Percentiles rank a stretch among this genome's conserved stretches.
Conservation (phyloP, 1,140 invertebrate species). For the Brachionus calyciflorus region DNA sequence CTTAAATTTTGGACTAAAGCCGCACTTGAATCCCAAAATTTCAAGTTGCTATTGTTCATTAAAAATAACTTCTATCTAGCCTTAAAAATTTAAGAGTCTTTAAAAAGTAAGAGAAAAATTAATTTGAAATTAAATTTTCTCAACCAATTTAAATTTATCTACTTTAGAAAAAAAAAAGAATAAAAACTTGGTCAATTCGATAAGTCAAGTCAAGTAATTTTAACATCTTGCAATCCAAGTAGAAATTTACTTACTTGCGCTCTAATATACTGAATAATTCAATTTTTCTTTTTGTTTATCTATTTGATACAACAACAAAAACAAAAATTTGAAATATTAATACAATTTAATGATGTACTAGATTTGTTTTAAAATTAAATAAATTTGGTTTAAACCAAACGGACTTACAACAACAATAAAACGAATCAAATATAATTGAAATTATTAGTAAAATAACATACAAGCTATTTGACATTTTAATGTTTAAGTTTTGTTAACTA, state of each 20-base stretch:
- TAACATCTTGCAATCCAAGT: neutral
- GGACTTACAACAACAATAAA: neutral
- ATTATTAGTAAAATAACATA: conserved; percentile 35
- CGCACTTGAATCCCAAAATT: conserved; percentile 26
- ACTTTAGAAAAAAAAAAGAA: too few species aligned
- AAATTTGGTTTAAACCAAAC: neutral
- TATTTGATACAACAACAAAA: too few species aligned
- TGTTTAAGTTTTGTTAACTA: neutral
- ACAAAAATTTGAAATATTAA: conserved; percentile 14
- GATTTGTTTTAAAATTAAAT: neutral
- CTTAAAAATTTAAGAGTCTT: too few species aligned
- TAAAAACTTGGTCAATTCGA: neutral
- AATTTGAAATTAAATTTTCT: conserved; percentile 6
- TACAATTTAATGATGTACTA: conserved; percentile 35
- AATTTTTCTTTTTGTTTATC: conserved; percentile 32
- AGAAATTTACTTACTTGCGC: neutral
- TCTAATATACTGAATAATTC: neutral
- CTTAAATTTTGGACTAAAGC: conserved; percentile 28
- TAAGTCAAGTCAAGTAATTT: neutral
- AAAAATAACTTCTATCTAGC: neutral
- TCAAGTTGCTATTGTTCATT: neutral
- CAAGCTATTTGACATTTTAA: conserved; percentile 22
- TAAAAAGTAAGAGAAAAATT: conserved; percentile 32
- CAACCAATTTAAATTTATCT: conserved; percentile 29
- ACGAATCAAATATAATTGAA: conserved; percentile 37